A percentile compares a stretch with the other conserved stretches of the same genome.
Conservation (phyloP, 2,888 invertebrate genomes). For the Aporophyla lueneburgensis region DNA sequence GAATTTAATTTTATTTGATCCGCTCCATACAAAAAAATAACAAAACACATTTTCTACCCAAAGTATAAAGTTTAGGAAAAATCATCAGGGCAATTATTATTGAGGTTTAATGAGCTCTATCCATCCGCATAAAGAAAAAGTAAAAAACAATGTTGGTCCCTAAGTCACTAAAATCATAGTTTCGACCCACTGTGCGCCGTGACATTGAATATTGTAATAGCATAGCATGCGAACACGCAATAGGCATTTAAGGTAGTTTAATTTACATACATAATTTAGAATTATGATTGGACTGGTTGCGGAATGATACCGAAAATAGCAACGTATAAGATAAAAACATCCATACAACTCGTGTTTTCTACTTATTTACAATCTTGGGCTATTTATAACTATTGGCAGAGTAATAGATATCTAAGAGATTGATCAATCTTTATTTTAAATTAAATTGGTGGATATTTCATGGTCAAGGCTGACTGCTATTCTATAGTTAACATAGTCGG, state of each 20-base stretch:
- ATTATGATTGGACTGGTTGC: neutral
- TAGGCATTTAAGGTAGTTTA: too few relatives aligned
- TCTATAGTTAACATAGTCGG: neutral
- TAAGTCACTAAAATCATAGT: too few relatives aligned
- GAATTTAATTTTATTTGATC: too few relatives aligned
- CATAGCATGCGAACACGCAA: neutral
- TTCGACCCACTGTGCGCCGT: too few relatives aligned
- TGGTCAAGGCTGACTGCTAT: neutral
- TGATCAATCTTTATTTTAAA: neutral
- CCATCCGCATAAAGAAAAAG: too few relatives aligned
- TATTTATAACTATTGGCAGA: neutral
- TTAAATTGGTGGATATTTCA: neutral
- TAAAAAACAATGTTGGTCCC: too few relatives aligned
- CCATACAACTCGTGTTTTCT: constrained; percentile 3
- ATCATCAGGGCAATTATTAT: too few relatives aligned
- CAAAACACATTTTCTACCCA: too few relatives aligned
- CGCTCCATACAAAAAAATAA: too few relatives aligned
- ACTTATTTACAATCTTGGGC: neutral
- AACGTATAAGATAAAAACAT: neutral
- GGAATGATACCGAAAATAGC: neutral
- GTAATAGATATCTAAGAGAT: neutral
- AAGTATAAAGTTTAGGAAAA: too few relatives aligned
- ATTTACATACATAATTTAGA: constrained; percentile 10
- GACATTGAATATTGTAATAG: neutral
- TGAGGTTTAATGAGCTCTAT: too few relatives aligned